phyloP scores from a whole-genome alignment of 2,797 vertebrate genomes.

The Tenualosa thibaudeaui region DNA sequence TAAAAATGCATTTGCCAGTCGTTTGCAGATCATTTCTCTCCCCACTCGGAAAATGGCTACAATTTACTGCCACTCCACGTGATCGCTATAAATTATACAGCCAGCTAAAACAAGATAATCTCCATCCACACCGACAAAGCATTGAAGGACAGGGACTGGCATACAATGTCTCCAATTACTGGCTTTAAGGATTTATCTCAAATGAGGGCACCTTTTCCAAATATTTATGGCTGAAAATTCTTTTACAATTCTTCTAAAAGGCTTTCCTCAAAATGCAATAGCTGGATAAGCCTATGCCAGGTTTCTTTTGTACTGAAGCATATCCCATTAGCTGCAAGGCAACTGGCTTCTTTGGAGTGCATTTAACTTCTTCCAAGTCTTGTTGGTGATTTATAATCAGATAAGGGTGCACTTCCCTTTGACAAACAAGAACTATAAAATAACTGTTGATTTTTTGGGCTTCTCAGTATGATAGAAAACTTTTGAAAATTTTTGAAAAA shows the following conservation, averaged over 20 bases:
- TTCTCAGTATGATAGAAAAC: background rate
- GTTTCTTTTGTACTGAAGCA: background rate
- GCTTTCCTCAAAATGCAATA: background rate
- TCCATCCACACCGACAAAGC: conserved; percentile 2
- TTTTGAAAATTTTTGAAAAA: too few species aligned
- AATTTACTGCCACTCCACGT: conserved; percentile 15
- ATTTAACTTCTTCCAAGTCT: conserved; percentile 10
- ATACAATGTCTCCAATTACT: background rate
- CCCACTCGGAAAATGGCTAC: conserved; percentile 22
- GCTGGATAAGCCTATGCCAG: background rate
- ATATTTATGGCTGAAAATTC: background rate
- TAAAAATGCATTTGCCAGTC: conserved; percentile 26
- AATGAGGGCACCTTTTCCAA: background rate
- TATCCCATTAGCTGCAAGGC: background rate
- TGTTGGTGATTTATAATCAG: background rate
- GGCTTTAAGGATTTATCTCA: background rate
- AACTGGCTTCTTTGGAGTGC: background rate
- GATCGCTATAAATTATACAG: background rate
- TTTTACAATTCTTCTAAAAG: background rate
- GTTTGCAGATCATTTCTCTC: conserved; percentile 19
- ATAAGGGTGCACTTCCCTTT: background rate
- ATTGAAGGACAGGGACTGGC: background rate
- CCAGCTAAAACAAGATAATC: conserved; percentile 23
- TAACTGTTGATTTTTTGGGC: background rate
- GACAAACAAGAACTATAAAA: background rate